phyloP scores from a whole-genome alignment of 2,113 vertebrate genomes.

The Butorides virescens region DNA sequence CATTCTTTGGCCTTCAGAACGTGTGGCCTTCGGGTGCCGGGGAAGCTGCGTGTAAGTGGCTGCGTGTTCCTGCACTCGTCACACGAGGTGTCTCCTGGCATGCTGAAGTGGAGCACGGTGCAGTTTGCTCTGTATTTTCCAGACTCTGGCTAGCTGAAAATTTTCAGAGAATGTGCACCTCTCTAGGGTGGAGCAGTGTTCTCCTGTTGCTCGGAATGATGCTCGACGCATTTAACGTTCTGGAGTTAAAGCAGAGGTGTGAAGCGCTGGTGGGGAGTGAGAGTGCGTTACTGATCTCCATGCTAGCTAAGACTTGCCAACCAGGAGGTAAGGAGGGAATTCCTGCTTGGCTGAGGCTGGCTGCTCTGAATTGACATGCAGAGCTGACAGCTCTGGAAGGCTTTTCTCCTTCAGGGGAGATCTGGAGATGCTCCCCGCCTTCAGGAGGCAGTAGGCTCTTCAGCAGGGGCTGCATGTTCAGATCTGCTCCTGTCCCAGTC shows the following conservation, averaged over 20 bases:
- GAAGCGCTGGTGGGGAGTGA: not conserved
- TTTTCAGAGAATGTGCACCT: fast-evolving
- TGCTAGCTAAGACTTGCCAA: not conserved
- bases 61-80: fast-evolving
- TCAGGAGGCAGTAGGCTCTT: not conserved
- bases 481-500: not conserved
- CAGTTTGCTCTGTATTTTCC: not conserved
- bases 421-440: not conserved
- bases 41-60: too few relatives aligned
- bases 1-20: fast-evolving
- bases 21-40: not conserved
- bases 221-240: fast-evolving
- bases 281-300: fast-evolving
- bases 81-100: too few relatives aligned
- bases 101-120: not conserved
- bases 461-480: not conserved
- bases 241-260: not conserved
- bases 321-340: not conserved
- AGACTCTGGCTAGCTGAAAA: fast-evolving
- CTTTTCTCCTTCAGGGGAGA: not conserved
- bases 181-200: not conserved
- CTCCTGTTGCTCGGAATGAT: not conserved
- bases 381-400: not conserved
- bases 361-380: not conserved
- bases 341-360: not conserved